Conservation (phyloP, 2,797 vertebrate species). For the Malacoraja senta region DNA sequence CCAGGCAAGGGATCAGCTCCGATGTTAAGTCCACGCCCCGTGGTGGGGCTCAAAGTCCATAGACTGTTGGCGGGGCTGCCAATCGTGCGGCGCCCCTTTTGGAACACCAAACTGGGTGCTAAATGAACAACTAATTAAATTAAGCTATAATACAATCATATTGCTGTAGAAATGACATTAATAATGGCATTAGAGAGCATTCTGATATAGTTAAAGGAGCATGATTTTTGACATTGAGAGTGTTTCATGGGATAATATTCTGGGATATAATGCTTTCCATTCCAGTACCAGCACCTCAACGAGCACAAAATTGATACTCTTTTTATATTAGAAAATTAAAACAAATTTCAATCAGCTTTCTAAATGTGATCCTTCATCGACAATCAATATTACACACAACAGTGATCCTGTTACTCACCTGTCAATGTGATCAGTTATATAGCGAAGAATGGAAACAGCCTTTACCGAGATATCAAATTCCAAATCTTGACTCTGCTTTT, state of each 20-base stretch:
- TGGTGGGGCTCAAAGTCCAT: no score
- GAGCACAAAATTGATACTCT: background rate
- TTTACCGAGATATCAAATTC: conserved; percentile 90
- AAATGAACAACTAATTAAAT: background rate
- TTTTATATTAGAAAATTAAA: background rate
- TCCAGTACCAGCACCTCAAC: background rate
- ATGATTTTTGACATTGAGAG: background rate
- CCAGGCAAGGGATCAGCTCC: no score
- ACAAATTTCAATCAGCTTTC: background rate
- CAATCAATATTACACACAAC: background rate
- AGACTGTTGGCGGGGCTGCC: no score
- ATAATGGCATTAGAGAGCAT: background rate
- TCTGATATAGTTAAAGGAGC: background rate
- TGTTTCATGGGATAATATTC: background rate
- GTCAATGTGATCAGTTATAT: conserved; percentile 78
- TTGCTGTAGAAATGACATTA: background rate
- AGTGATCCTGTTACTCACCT: conserved; percentile 59
- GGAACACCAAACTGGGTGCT: background rate
- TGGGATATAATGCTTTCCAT: background rate
- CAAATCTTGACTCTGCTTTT: conserved; percentile 64
- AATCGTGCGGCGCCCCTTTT: no score
- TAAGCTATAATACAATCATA: background rate
- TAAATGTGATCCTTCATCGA: background rate
- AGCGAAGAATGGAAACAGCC: conserved; percentile 80
- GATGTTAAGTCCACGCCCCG: no score